These are phyloP conservation scores for Cichladusa arquata DNA, from an alignment of 2,113 vertebrate species.

Conservation along the genomic window DNA sequence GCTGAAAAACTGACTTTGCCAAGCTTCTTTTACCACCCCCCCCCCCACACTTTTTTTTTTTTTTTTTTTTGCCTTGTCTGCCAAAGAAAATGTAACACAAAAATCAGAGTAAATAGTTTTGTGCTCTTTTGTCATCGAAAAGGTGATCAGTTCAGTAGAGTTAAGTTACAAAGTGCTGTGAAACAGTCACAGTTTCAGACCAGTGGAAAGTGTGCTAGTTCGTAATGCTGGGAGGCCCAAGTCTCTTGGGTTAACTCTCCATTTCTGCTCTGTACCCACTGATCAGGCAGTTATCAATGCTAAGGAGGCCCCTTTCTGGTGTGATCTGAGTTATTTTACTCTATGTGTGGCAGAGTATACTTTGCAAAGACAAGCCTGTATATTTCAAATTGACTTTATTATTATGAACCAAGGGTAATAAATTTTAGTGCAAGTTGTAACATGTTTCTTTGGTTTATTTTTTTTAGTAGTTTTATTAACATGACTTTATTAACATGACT, in stretches of 20 bases:
- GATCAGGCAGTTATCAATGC: neutral
- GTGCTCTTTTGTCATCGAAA: neutral
- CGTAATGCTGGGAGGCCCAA: neutral
- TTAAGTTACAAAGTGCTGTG: neutral
- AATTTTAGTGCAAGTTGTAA: neutral
- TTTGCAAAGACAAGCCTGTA: neutral
- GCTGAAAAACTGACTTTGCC: neutral
- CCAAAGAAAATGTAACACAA: neutral
- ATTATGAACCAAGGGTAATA: neutral
- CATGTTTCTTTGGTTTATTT: neutral
- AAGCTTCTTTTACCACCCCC: no score
- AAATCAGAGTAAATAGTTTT: neutral
- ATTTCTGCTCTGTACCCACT: neutral
- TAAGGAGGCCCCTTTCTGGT: neutral
- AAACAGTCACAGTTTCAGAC: neutral
- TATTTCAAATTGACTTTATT: neutral
- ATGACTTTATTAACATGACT: neutral
- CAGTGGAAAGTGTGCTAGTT: neutral
- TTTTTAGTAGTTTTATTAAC: neutral
- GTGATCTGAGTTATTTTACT: neutral
- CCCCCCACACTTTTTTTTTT: neutral
- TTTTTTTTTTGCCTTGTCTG: neutral
- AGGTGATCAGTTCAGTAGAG: neutral
- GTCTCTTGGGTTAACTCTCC: neutral
- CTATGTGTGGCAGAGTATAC: neutral